Evolutionary conservation across 2,113 vertebrate genomes (phyloP).

Genomic region (Microcebus jonahi): DNA sequence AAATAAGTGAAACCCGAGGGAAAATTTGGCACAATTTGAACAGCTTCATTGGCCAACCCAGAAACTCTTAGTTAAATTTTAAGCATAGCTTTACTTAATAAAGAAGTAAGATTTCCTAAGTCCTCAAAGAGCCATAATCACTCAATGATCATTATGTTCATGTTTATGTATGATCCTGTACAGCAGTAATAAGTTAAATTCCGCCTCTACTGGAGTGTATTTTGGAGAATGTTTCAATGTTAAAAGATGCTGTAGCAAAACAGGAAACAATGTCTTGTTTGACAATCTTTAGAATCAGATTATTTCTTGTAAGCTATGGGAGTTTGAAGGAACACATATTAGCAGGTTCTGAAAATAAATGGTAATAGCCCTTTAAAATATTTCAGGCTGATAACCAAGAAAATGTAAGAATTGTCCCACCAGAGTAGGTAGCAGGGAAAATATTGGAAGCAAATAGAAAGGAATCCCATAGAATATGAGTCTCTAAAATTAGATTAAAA

Average conservation of each 20-base stretch:
- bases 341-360: not conserved
- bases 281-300: not conserved
- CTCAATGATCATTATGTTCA: not conserved
- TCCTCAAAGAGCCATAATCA: not conserved
- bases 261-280: not conserved
- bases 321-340: not conserved
- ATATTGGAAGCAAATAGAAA: not conserved
- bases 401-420: not conserved
- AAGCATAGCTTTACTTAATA: not conserved
- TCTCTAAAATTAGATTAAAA: not conserved
- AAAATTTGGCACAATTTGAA: not conserved
- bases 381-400: not conserved
- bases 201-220: not conserved
- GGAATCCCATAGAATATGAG: not conserved
- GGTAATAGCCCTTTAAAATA: not conserved
- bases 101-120: not conserved
- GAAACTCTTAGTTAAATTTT: not conserved
- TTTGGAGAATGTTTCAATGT: not conserved
- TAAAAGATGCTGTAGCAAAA: not conserved
- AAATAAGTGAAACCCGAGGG: not conserved
- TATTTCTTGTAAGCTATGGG: not conserved
- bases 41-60: not conserved
- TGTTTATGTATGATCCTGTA: not conserved
- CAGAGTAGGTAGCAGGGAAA: not conserved
- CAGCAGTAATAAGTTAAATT: not conserved